Base-by-base conservation (phyloP, 2,888 invertebrate genomes). In the Parasteatoda lunata region DNA sequence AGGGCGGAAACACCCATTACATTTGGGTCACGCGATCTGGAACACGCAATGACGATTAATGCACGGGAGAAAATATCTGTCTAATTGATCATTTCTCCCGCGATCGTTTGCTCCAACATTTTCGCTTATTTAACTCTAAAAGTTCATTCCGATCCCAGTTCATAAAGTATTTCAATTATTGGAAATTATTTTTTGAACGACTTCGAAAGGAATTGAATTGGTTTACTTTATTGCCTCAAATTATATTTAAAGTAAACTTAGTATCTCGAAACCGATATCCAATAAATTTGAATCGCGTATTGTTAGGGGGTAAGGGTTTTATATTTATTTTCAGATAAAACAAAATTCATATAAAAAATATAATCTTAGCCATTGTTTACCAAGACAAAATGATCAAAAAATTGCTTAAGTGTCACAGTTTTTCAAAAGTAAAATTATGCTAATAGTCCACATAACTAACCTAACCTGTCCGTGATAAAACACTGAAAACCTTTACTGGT, bases 41-140 rank as follows among this genome's bases (percentile, higher is more conserved):
- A 11, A 48, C 52, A 30, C 72, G 54, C 47, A 13, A 70, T 70
- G 45, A 72, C 72, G 72, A 72, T 72, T 72, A 72, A 72, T 72
- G 15, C 72, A 15, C 72, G 54, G 30, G 72, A 49, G 72, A 52
- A n/a, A 70, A 51, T 47, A 15, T 11, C 72, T 15, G 8, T 52
- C 54, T 72, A 72, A 51, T 72, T 30, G 72, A 72, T 72, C 49
- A 15, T 49, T 15, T 6, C 52, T 15, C 59, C 59, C n/a, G 59
- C n/a, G 11, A 59, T 59, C 59, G 59, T 59, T 59, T 4, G 59
- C 30, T 30, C 30, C 30, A 30, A 30, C 30, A 30, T 30, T 30
- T 30, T 30, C 30, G 30, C 30, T 30, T 30, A 30, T 30, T 30
- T 30, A 30, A 30, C 30, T 30, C 30, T 30, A 30, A 30, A 30